Percentiles rank a stretch among this genome's conserved stretches.
phyloP scores from a whole-genome alignment of 2,113 vertebrate genomes.

The Solea solea region DNA sequence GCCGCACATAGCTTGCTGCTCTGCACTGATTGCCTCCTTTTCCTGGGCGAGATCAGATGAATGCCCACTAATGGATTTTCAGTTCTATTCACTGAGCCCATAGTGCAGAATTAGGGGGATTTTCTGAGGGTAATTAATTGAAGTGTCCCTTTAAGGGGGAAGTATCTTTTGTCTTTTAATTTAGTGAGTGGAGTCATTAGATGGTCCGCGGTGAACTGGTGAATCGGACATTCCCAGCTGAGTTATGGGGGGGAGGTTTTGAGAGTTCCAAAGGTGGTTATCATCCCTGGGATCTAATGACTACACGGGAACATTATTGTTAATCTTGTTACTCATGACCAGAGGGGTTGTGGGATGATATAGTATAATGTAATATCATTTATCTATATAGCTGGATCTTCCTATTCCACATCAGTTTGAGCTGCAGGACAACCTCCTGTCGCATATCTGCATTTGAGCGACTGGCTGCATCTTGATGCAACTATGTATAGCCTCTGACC shows the following conservation, averaged over 20 bases:
- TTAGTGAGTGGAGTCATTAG: constrained; percentile 72
- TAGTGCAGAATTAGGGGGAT: constrained; percentile 72
- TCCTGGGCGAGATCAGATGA: constrained; percentile 67
- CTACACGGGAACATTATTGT: constrained; percentile 16
- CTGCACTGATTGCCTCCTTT: constrained; percentile 63
- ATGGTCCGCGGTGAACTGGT: constrained; percentile 48
- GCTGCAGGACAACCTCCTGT: background rate
- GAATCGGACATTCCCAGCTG: constrained; percentile 35
- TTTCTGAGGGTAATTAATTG: constrained; percentile 76
- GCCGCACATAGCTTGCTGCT: constrained; percentile 37
- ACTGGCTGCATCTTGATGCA: no score
- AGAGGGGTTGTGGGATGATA: background rate
- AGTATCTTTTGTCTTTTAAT: constrained; percentile 73
- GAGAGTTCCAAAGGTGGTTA: constrained; percentile 19
- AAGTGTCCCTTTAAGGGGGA: constrained; percentile 71
- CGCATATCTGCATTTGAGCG: constrained; percentile 8
- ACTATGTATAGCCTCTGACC: no score
- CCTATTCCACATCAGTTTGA: background rate
- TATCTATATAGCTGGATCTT: background rate
- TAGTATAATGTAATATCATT: background rate
- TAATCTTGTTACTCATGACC: constrained; percentile 17
- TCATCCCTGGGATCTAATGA: background rate
- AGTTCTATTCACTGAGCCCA: constrained; percentile 76
- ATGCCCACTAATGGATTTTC: constrained; percentile 78
- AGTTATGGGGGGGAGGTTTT: constrained; percentile 11